Percentiles rank a stretch among this genome's conserved stretches.
These are phyloP conservation scores for Meloidogyne hapla DNA, from an alignment of 1,140 invertebrate genomes.

Conservation along the genomic window DNA sequence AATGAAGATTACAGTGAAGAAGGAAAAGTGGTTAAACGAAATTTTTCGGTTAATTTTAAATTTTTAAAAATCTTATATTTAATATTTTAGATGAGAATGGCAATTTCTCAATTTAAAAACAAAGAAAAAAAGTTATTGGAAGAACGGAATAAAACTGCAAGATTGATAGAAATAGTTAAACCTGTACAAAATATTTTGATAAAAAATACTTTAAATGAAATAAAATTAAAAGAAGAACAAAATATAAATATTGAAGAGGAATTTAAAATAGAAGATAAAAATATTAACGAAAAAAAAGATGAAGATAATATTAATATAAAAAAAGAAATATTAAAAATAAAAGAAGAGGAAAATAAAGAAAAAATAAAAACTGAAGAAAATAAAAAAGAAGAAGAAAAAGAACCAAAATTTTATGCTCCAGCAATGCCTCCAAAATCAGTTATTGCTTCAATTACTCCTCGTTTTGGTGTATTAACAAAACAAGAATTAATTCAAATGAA, in stretches of 20 bases:
- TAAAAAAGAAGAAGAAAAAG: constrained; percentile 16
- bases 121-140: constrained; percentile 31
- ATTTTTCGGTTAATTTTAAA: constrained; percentile 36
- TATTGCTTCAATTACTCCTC: constrained; percentile 24
- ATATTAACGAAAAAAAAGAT: constrained; percentile 6
- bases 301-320: neutral
- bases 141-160: constrained; percentile 21
- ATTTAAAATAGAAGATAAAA: constrained; percentile 14
- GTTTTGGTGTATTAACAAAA: constrained; percentile 36
- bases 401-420: constrained; percentile 19
- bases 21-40: neutral
- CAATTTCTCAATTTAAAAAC: constrained; percentile 34
- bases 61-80: neutral
- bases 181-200: constrained; percentile 22
- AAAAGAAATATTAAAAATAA: neutral
- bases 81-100: constrained; percentile 34
- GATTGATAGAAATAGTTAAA: constrained; percentile 32
- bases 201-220: constrained; percentile 3
- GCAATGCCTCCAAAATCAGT: constrained; percentile 16
- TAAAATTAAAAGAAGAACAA: neutral
- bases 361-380: neutral
- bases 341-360: constrained; percentile 5
- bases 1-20: constrained; percentile 7
- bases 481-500: constrained; percentile 32
- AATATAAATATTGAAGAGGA: neutral